These are phyloP conservation scores for Pentalonia nigronervosa DNA, from an alignment of 1,140 invertebrate genomes.

Conservation along the genomic window DNA sequence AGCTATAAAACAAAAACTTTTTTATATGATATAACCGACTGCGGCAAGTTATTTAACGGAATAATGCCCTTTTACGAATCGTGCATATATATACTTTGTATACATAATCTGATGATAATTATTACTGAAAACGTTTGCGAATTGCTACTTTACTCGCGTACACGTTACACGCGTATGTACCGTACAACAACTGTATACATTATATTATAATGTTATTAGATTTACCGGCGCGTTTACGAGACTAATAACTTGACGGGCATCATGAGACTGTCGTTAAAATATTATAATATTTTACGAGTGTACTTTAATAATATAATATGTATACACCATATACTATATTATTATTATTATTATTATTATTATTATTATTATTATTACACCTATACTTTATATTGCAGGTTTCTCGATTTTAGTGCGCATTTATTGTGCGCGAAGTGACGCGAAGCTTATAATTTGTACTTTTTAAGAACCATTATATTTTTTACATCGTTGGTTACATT, in stretches of 20 bases:
- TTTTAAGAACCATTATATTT: neutral
- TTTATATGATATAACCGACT: no score
- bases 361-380: no score
- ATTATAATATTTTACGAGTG: slow-evolving; percentile 7
- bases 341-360: no score
- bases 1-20: neutral
- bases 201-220: neutral
- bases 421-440: neutral
- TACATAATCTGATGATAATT: neutral
- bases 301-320: neutral
- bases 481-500: neutral
- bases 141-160: neutral
- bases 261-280: neutral
- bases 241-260: neutral
- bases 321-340: neutral
- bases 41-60: neutral
- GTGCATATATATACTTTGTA: no score
- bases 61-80: neutral
- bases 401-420: neutral
- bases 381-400: neutral
- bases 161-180: neutral
- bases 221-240: neutral
- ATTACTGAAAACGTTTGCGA: neutral
- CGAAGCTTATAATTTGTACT: slow-evolving; percentile 5
- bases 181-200: neutral